A percentile compares a stretch with the other conserved stretches of the same genome.
Evolutionary conservation across 2,113 vertebrate species (phyloP).

Genomic region (Natator depressus): DNA sequence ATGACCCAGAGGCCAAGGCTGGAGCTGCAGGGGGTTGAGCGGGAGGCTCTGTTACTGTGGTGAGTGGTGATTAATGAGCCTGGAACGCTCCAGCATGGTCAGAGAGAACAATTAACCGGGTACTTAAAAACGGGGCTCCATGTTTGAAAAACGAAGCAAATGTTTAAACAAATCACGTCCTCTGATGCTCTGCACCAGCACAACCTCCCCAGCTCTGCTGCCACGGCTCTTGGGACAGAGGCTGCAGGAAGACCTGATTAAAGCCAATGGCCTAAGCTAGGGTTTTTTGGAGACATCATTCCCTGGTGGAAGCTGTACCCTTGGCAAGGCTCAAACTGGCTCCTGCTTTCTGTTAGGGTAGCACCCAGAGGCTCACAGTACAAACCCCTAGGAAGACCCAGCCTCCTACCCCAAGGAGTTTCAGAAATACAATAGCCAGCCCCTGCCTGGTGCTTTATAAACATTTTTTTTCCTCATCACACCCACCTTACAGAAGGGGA

Average conservation of each 20-base stretch:
- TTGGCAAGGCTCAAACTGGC: not conserved
- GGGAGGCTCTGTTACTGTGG: too few relatives aligned
- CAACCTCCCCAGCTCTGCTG: not conserved
- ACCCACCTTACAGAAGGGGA: not conserved
- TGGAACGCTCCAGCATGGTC: accelerated
- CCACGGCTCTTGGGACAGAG: not conserved
- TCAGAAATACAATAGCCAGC: not conserved
- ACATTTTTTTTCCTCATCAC: not conserved
- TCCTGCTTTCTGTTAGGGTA: too few relatives aligned
- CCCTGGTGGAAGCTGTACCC: not conserved
- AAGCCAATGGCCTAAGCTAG: not conserved
- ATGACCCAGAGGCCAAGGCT: not conserved
- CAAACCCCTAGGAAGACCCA: too few relatives aligned
- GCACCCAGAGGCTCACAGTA: too few relatives aligned
- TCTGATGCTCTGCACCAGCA: not conserved
- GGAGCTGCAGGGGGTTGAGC: not conserved
- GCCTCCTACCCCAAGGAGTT: not conserved
- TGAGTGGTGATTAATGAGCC: not conserved
- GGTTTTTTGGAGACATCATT: not conserved
- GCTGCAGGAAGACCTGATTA: too few relatives aligned
- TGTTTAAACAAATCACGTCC: accelerated
- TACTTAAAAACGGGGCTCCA: accelerated
- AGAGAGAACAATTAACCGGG: not conserved
- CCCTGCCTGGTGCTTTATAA: not conserved
- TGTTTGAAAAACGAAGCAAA: not conserved